Conservation (phyloP, 2,113 vertebrate species). For the Nettapus auritus region DNA sequence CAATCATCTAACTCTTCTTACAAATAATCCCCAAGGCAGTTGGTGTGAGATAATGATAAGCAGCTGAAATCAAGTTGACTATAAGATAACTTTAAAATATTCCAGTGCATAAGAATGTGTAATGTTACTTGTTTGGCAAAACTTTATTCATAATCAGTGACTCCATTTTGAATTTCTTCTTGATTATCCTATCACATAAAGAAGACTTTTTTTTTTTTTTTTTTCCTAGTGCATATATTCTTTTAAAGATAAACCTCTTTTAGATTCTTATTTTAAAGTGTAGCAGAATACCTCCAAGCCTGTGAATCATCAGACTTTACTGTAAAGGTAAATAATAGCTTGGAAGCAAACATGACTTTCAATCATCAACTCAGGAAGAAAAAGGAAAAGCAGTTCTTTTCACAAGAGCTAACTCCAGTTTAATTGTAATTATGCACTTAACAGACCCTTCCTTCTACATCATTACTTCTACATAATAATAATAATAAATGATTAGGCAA, state of each 20-base stretch:
- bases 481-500: not conserved
- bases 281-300: not conserved
- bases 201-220: not conserved
- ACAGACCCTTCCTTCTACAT: not conserved
- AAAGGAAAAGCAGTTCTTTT: not conserved
- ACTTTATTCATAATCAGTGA: not conserved
- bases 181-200: not conserved
- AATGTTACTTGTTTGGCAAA: not conserved
- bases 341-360: not conserved
- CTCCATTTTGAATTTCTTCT: not conserved
- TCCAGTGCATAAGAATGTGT: not conserved
- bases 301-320: not conserved
- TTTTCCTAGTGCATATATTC: not conserved
- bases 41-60: not conserved
- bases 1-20: not conserved
- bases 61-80: not conserved
- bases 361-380: not conserved
- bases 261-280: not conserved
- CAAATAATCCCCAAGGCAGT: not conserved
- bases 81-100: not conserved
- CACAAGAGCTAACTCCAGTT: not conserved
- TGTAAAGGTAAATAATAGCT: not conserved
- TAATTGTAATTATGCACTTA: not conserved
- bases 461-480: not conserved
- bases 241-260: not conserved